Conservation (phyloP, 2,888 invertebrate genomes). For the Alsophila aescularia region DNA sequence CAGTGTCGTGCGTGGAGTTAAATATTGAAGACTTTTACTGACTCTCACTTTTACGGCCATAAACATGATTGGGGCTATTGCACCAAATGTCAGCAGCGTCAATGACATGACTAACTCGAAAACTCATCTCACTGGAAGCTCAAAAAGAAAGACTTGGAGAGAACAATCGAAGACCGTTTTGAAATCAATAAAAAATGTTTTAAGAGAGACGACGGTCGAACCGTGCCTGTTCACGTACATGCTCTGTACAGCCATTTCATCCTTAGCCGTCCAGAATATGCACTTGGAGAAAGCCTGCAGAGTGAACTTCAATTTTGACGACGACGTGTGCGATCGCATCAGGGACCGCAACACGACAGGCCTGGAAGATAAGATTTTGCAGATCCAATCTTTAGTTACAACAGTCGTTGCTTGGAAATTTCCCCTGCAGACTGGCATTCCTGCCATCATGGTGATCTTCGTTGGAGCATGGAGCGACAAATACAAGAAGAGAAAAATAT, state of each 20-base stretch:
- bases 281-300: conserved; percentile 85
- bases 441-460: conserved; percentile 83
- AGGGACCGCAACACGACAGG: conserved; percentile 70
- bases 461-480: conserved; percentile 87
- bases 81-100: conserved; percentile 54
- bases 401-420: conserved; percentile 85
- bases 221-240: conserved; percentile 87
- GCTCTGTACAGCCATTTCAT: conserved; percentile 87
- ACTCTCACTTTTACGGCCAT: conserved; percentile 64
- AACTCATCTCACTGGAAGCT: conserved; percentile 60
- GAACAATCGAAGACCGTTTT: conserved; percentile 64
- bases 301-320: conserved; percentile 78
- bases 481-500: conserved; percentile 84
- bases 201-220: conserved; percentile 85
- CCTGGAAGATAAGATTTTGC: conserved; percentile 66
- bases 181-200: conserved; percentile 65
- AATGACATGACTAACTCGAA: conserved; percentile 70
- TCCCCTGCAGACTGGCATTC: conserved; percentile 84
- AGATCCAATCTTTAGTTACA: conserved; percentile 80
- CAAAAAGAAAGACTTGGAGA: conserved; percentile 55
- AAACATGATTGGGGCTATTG: conserved; percentile 64
- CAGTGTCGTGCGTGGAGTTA: conserved; percentile 61
- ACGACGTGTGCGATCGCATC: conserved; percentile 81
- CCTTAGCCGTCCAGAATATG: conserved; percentile 83
- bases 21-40: conserved; percentile 61